A percentile compares a stretch with the other conserved stretches of the same genome.
Evolutionary conservation across 2,888 invertebrate species (phyloP).

Genomic region (Myopa tessellatipennis): DNA sequence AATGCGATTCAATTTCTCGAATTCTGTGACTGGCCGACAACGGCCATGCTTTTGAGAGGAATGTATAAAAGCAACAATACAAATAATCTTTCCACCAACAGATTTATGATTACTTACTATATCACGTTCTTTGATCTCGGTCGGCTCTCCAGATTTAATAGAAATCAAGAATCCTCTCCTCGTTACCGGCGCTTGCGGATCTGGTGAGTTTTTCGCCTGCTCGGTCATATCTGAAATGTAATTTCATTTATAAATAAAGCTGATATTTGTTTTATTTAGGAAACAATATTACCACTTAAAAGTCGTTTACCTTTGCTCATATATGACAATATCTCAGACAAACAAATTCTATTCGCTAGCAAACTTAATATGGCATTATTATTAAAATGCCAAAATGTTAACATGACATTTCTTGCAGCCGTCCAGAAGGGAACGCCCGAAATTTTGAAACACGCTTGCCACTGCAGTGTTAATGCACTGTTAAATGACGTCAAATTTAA

Average conservation of each 20-base stretch:
- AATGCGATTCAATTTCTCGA: conserved; percentile 95
- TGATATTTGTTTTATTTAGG: not conserved
- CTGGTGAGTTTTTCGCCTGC: conserved; percentile 63
- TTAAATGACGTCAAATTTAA: too few relatives aligned
- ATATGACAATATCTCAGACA: not conserved
- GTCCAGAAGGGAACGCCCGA: too few relatives aligned
- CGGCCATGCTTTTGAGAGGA: conserved; percentile 76
- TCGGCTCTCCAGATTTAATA: conserved; percentile 82
- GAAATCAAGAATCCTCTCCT: conserved; percentile 85
- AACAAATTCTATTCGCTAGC: not conserved
- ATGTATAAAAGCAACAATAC: not conserved
- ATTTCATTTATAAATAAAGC: not conserved
- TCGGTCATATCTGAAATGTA: conserved; percentile 49
- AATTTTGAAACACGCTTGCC: too few relatives aligned
- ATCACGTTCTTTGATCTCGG: conserved; percentile 88
- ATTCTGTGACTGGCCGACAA: conserved; percentile 94
- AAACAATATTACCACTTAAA: not conserved
- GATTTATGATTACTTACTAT: conserved; percentile 72
- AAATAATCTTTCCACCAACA: not conserved
- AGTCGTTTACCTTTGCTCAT: conserved; percentile 35
- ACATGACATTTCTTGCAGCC: too few relatives aligned
- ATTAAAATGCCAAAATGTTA: not conserved
- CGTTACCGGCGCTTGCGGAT: conserved; percentile 83
- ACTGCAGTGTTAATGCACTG: too few relatives aligned
- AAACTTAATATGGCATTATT: not conserved